These are phyloP conservation scores for Cherax destructor DNA, from an alignment of 1,140 invertebrate species.

Conservation along the genomic window DNA sequence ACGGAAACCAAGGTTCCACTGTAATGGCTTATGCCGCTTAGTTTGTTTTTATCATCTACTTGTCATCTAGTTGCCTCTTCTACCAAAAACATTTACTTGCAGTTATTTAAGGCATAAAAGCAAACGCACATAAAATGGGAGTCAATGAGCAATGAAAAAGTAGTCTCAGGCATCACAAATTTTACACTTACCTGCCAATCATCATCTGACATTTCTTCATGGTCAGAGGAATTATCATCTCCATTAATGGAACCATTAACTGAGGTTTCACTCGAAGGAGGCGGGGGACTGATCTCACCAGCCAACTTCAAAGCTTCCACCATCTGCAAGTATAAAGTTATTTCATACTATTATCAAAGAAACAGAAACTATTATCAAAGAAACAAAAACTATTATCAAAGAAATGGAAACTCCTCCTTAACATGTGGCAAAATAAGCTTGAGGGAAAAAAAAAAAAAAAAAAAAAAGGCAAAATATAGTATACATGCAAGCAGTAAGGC, in stretches of 20 bases:
- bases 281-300: slow-evolving; percentile 24
- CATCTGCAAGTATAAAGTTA: slow-evolving; percentile 28
- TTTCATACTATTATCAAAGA: neutral
- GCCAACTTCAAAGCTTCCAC: slow-evolving; percentile 63
- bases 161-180: neutral
- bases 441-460: neutral
- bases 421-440: too few species aligned
- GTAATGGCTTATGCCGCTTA: too few species aligned
- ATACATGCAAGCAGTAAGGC: neutral
- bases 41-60: too few species aligned
- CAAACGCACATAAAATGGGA: too few species aligned
- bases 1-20: too few species aligned
- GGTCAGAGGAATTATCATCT: slow-evolving; percentile 39
- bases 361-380: too few species aligned
- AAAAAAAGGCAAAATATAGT: neutral
- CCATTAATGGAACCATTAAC: slow-evolving; percentile 51
- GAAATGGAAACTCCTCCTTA: too few species aligned
- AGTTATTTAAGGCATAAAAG: too few species aligned
- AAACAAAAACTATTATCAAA: too few species aligned
- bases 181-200: slow-evolving; percentile 59
- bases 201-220: slow-evolving; percentile 55
- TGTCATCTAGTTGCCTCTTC: too few species aligned
- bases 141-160: neutral
- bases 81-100: too few species aligned
- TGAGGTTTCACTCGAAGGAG: slow-evolving; percentile 8